Conservation (phyloP, 1,140 invertebrate genomes). For the Drosophila kurseongensis region DNA sequence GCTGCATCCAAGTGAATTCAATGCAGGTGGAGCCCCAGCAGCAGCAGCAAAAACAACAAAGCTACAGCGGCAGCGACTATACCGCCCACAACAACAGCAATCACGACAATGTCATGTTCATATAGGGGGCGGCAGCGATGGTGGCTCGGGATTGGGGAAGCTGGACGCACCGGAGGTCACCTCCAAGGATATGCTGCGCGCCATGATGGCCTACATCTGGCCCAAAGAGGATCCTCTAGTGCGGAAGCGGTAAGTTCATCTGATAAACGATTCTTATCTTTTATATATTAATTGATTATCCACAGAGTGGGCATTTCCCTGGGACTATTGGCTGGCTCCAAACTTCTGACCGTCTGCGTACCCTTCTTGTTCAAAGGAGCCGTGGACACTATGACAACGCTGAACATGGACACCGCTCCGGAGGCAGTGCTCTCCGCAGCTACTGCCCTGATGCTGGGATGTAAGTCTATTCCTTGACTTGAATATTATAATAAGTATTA, state of each 20-base stretch:
- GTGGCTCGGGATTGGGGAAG: conserved; percentile 86
- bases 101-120: conserved; percentile 92
- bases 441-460: conserved; percentile 94
- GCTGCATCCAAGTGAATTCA: conserved; percentile 81
- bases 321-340: conserved; percentile 91
- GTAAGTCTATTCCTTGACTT: conserved; percentile 87
- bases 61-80: conserved; percentile 60
- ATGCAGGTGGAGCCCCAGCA: conserved; percentile 66
- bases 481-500: neutral
- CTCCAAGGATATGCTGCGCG: conserved; percentile 92
- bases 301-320: conserved; percentile 93
- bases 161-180: conserved; percentile 88
- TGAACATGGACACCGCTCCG: conserved; percentile 89
- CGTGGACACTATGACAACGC: conserved; percentile 94
- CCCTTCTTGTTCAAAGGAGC: conserved; percentile 99
- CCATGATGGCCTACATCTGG: conserved; percentile 98
- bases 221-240: conserved; percentile 89
- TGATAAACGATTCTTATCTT: neutral
- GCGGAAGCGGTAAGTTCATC: conserved; percentile 58
- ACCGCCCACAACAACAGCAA: conserved; percentile 65
- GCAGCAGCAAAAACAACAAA: conserved; percentile 33
- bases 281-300: no score
- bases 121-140: conserved; percentile 90
- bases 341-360: conserved; percentile 95
- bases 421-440: conserved; percentile 90